These are phyloP conservation scores for Brachycybe producta DNA, from an alignment of 2,888 invertebrate genomes.

Conservation along the genomic window DNA sequence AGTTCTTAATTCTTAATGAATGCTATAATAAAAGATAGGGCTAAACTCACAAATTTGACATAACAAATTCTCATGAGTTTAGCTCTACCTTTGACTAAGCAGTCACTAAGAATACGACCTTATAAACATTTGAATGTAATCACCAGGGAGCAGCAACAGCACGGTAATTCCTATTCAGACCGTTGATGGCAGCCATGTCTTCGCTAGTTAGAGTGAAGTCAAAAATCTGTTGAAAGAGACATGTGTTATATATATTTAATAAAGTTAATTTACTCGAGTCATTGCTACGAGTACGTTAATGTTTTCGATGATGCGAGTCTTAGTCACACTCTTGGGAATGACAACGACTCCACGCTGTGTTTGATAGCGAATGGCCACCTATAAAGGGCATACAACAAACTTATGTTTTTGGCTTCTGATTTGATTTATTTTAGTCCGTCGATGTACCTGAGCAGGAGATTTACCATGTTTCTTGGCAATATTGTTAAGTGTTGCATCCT, in stretches of 20 bases:
- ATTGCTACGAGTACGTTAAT: conserved; percentile 1
- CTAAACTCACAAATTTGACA: background rate
- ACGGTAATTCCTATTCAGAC: conserved; percentile 13
- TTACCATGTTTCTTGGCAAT: conserved; percentile 55
- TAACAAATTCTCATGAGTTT: background rate
- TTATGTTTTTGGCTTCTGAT: background rate
- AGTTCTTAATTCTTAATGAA: background rate
- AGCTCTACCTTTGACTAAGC: too few species aligned
- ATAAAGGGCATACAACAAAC: background rate
- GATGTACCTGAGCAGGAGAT: conserved; percentile 49
- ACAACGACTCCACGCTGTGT: conserved; percentile 41
- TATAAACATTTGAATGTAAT: background rate
- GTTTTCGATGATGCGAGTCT: conserved; percentile 44
- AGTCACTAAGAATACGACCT: too few species aligned
- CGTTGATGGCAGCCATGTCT: conserved; percentile 8
- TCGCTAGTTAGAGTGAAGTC: conserved; percentile 15
- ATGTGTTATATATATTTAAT: too few species aligned
- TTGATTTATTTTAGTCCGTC: background rate
- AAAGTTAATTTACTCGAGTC: too few species aligned
- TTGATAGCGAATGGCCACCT: conserved; percentile 34
- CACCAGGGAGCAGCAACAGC: conserved; percentile 10
- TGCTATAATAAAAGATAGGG: background rate
- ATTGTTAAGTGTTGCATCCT: conserved; percentile 48
- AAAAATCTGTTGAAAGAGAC: conserved; percentile 14
- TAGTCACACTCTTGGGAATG: conserved; percentile 35